Conservation (phyloP, 1,140 invertebrate genomes). For the Elysia chlorotica region DNA sequence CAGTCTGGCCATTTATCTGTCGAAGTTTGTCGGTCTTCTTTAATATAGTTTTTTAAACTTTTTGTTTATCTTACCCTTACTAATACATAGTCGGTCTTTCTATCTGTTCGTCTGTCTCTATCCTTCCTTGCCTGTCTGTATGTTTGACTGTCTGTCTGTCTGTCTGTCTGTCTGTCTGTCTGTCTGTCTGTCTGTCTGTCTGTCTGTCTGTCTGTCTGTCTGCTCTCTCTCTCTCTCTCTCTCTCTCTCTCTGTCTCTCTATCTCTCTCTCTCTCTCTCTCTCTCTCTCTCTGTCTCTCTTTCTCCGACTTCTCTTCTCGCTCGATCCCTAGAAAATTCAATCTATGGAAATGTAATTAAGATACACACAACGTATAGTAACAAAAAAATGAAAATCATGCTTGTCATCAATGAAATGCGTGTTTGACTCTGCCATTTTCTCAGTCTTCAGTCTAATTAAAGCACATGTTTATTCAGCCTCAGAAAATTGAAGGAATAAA, state of each 20-base stretch:
- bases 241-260: constrained; percentile 11
- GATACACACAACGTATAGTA: too few species aligned
- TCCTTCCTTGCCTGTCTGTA: neutral
- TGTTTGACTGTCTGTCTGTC: neutral
- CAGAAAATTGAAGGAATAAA: too few species aligned
- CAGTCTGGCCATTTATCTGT: too few species aligned
- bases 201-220: neutral
- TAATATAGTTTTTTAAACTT: neutral
- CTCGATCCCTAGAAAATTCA: too few species aligned
- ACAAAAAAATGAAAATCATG: too few species aligned
- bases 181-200: neutral
- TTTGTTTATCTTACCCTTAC: neutral
- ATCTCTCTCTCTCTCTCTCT: constrained; percentile 17
- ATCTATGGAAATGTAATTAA: too few species aligned
- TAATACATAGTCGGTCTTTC: neutral
- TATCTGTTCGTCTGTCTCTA: neutral
- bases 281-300: constrained; percentile 9
- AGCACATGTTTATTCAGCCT: too few species aligned
- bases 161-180: neutral
- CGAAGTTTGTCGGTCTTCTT: too few species aligned
- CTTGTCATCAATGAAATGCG: too few species aligned
- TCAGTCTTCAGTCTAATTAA: too few species aligned
- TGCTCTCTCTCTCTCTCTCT: neutral
- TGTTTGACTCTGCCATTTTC: too few species aligned
- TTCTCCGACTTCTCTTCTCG: neutral